Evolutionary conservation across 92 coral and sea anemone genomes (phyloP).

Genomic region (Zoanthus sansibaricus): DNA sequence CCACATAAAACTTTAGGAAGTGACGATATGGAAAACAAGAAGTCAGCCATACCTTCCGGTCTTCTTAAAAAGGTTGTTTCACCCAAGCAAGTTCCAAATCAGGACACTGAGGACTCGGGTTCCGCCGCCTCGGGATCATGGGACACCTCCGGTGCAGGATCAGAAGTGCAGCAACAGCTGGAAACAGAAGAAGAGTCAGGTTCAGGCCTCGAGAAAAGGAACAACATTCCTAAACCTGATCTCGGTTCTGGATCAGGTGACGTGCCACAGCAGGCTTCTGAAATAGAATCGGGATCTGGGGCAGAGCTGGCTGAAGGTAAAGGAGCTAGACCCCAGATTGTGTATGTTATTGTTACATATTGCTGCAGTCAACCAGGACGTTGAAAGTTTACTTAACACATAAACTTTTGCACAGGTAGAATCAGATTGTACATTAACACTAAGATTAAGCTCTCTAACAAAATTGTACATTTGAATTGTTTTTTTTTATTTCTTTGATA

Average conservation of each 20-base stretch:
- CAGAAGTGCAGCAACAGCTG: slow-evolving; percentile 30
- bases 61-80: slow-evolving; percentile 31
- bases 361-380: too few species aligned
- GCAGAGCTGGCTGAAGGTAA: slow-evolving; percentile 96
- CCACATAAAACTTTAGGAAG: slow-evolving; percentile 5
- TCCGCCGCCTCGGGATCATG: slow-evolving; percentile 34
- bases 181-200: slow-evolving; percentile 63
- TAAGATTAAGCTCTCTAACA: too few species aligned
- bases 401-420: too few species aligned
- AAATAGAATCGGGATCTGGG: slow-evolving; percentile 83
- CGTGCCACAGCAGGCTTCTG: slow-evolving; percentile 65
- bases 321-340: too few species aligned
- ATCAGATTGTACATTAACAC: too few species aligned
- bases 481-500: too few species aligned
- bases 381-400: too few species aligned
- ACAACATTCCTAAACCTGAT: slow-evolving; percentile 47
- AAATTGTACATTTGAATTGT: too few species aligned
- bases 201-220: slow-evolving; percentile 69
- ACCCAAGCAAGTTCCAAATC: slow-evolving; percentile 25
- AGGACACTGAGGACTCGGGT: not conserved
- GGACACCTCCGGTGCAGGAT: slow-evolving; percentile 59
- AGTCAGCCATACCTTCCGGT: slow-evolving; percentile 29
- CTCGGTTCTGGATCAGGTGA: slow-evolving; percentile 71
- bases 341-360: too few species aligned
- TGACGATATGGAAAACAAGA: slow-evolving; percentile 4